Base-by-base conservation (phyloP, 1,140 invertebrate species). In the Protaetia brevitarsis region DNA sequence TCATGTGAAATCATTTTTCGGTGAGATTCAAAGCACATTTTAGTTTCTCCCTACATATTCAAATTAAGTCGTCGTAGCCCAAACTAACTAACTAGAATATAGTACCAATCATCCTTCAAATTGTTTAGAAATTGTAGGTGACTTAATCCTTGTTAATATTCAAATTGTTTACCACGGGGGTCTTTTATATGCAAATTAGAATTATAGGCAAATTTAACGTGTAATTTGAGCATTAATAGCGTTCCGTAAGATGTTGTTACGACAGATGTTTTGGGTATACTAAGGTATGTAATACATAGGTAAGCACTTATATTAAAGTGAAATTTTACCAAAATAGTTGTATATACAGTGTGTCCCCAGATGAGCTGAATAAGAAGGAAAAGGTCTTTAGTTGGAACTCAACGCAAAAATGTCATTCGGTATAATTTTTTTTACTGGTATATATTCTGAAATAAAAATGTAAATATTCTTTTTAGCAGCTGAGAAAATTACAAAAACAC, bases 111-210 rank as follows among this genome's bases (percentile, higher is more conserved):
- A 7, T 51, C 41, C 21, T 23, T 51, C 41, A 23, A 51, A 51
- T 51, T 51, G 41, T 51, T 51, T 51, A 51, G 41, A 51, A 21
- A 51, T 51, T 51, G 41, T 51, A 51, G 41, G 41, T 51, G 41
- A 51, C 16, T 51, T 51, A 51, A 51, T 51, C 41, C 41, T 51
- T 23, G 41, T 51, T 51, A 51, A 51, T 51, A 51, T 51, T 51
- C 41, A 51, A 51, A 51, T 51, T 51, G 41, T 51, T 51, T 51
- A 51, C 41, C 11, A 51, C 21, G 41, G 6, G n/a, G 41, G 41
- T 51, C 41, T 51, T 51, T 51, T 51, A 51, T 51, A 51, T 51
- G 41, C 41, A 23, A 51, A 51, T 51, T 51, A 51, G 8, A 34
- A 11, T 23, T 19, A 51, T 51, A 51, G 41, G 41, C 16, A 51